These are phyloP conservation scores for Tetrapedia diversipes DNA, from an alignment of 2,888 invertebrate genomes.

Conservation along the genomic window DNA sequence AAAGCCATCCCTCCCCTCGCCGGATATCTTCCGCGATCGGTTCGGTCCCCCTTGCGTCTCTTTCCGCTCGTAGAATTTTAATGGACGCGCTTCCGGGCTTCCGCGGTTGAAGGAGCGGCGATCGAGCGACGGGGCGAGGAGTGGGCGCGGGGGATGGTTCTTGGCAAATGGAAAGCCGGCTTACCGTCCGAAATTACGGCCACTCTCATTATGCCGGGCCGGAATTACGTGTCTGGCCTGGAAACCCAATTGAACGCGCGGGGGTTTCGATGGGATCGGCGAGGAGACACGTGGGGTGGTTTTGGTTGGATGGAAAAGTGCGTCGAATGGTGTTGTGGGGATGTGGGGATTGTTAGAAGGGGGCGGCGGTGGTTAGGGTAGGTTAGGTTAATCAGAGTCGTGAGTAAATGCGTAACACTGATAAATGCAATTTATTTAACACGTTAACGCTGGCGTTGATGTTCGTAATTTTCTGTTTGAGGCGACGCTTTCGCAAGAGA, in stretches of 20 bases:
- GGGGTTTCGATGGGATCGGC: neutral
- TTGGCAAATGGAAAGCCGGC: slow-evolving; percentile 48
- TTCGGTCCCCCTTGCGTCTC: neutral
- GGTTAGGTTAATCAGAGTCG: too few relatives aligned
- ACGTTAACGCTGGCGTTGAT: too few relatives aligned
- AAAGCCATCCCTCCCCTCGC: slow-evolving; percentile 23
- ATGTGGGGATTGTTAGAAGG: too few relatives aligned
- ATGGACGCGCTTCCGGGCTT: slow-evolving; percentile 28
- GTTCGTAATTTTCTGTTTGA: too few relatives aligned
- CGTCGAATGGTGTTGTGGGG: too few relatives aligned
- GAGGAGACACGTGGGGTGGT: neutral
- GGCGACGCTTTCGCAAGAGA: too few relatives aligned
- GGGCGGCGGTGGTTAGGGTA: too few relatives aligned
- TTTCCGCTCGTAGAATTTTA: slow-evolving; percentile 31
- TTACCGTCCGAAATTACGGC: slow-evolving; percentile 47
- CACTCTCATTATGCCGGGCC: slow-evolving; percentile 49
- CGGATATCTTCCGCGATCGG: slow-evolving; percentile 26
- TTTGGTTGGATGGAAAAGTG: slow-evolving; percentile 2
- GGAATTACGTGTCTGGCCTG: slow-evolving; percentile 54
- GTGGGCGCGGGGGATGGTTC: slow-evolving; percentile 1
- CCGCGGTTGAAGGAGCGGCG: slow-evolving; percentile 4
- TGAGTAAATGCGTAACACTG: too few relatives aligned
- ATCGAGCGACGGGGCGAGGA: slow-evolving; percentile 1
- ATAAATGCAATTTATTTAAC: too few relatives aligned
- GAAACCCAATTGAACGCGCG: slow-evolving; percentile 53